Evolutionary conservation across 2,888 invertebrate genomes (phyloP).

Genomic region (Crepidodera aurea): DNA sequence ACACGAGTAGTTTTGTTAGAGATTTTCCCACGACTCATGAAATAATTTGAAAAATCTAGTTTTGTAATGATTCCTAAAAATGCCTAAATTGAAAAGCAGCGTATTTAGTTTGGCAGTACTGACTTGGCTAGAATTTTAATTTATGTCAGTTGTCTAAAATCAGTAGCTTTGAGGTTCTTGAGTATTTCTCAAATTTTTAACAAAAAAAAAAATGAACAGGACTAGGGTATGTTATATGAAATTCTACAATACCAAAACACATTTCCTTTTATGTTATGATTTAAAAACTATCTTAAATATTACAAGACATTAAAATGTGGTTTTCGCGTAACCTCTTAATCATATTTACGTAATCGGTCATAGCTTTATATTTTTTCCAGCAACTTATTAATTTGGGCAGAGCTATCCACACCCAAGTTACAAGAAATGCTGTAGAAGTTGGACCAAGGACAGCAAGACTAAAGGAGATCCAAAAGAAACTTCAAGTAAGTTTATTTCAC

Average conservation of each 20-base stretch:
- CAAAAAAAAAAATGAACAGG: neutral
- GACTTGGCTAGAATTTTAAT: too few relatives aligned
- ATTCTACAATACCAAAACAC: too few relatives aligned
- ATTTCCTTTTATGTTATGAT: too few relatives aligned
- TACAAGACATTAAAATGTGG: too few relatives aligned
- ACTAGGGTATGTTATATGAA: neutral
- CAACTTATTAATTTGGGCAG: constrained; percentile 30
- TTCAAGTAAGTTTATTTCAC: constrained; percentile 40
- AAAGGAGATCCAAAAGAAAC: constrained; percentile 43
- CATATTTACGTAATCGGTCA: constrained; percentile 17
- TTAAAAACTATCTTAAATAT: too few relatives aligned
- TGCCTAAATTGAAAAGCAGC: too few relatives aligned
- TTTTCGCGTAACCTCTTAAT: neutral
- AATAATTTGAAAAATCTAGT: neutral
- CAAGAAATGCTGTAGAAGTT: constrained; percentile 33
- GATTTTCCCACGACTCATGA: neutral
- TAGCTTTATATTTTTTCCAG: constrained; percentile 6
- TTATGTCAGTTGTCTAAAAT: too few relatives aligned
- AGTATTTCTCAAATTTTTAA: too few relatives aligned
- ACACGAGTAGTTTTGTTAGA: neutral
- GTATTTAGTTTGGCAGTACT: too few relatives aligned
- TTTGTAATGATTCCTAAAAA: too few relatives aligned
- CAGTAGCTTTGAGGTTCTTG: too few relatives aligned
- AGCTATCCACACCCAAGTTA: constrained; percentile 35
- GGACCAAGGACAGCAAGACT: constrained; percentile 34